Base-by-base conservation (phyloP, 1,140 invertebrate species). In the Drosophila bocki region DNA sequence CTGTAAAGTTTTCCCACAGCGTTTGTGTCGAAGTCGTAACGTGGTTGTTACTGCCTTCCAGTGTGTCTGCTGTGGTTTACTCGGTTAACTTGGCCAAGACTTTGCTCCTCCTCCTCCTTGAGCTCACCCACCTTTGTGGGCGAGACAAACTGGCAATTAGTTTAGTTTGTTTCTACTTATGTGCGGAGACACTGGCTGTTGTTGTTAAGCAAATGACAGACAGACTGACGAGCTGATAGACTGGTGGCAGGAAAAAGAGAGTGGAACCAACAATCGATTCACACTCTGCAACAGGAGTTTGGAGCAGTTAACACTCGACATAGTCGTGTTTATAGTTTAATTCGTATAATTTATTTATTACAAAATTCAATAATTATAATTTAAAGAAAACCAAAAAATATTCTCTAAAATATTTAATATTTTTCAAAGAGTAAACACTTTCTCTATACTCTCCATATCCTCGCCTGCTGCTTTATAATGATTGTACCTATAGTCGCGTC, bases 81-180 rank as follows among this genome's bases (percentile, higher is more conserved):
- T 74, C 22, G 53, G 42, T 47, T 60, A 60, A 78, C 74, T 78
- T 59, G 61, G 72, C 75, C 51, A 51, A 69, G 75, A 78, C 56
- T 78, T 78, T 22, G 63, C 51, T 22, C 8, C 47, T 6, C 2
- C 48, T 32, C 3, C 47, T 29, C 35, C 47, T 45, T 6, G 6
- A 42, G 29, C 22, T 45, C 58, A 12, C 54, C 53, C 59, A 65
- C 63, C 63, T 59, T 48, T 26, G 80, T 80, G 80, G 81, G 81
- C 81, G 70, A 80, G 83, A 86, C 83, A 82, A 82, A 82, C 83
- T 79, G 70, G 75, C 82, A 86, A 86, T 87, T 87, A 87, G 82
- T 79, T 72, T 51, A 70, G 64, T 74, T 71, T 80, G 42, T 67
- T 64, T 64, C 67, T 76, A 64, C 76, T 76, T 69, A 63, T 68